Conservation (phyloP, 2,797 vertebrate species). For the Phylloscopus collybita region DNA sequence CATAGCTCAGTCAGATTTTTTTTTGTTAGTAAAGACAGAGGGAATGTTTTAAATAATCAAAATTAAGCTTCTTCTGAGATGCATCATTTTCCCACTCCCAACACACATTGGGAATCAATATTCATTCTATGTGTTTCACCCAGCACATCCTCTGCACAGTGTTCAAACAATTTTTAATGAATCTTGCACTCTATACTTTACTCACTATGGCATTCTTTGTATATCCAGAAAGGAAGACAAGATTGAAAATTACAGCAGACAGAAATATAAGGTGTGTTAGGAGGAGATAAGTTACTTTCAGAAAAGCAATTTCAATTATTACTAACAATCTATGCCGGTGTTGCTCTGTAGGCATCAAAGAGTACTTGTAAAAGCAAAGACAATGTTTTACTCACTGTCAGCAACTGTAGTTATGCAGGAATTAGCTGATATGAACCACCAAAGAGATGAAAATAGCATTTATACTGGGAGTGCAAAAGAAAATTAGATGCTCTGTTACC, state of each 20-base stretch:
- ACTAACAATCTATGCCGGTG: background rate
- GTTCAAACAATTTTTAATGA: constrained; percentile 36
- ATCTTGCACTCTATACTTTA: background rate
- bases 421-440: background rate
- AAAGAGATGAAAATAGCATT: constrained; percentile 14
- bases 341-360: constrained; percentile 22
- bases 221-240: background rate
- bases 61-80: background rate
- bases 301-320: constrained; percentile 40
- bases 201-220: background rate
- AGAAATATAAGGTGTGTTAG: constrained; percentile 49
- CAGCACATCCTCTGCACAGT: background rate
- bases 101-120: background rate
- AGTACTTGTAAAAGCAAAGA: constrained; percentile 28
- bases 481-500: background rate
- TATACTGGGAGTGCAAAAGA: background rate
- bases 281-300: constrained; percentile 49
- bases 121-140: background rate
- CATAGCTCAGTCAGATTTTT: background rate
- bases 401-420: background rate
- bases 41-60: background rate
- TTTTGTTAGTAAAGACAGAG: background rate
- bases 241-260: background rate
- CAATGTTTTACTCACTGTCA: constrained; percentile 14
- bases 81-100: background rate